Evolutionary conservation across 2,888 invertebrate species (phyloP).

Genomic region (Sthenelais limicola): DNA sequence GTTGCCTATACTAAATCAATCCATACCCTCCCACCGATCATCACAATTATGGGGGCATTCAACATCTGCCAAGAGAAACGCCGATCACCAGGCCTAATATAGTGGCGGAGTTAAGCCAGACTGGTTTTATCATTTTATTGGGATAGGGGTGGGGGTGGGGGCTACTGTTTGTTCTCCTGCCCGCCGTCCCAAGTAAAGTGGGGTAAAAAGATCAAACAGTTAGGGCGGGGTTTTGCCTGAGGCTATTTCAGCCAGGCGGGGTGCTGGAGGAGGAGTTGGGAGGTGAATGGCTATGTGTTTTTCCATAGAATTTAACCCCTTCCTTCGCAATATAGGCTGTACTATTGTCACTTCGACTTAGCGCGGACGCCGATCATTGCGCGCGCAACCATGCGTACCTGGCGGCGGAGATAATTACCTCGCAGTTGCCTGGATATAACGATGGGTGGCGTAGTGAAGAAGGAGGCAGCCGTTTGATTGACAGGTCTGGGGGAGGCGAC

Average conservation of each 20-base stretch:
- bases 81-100: slow-evolving; percentile 14
- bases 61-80: slow-evolving; percentile 33
- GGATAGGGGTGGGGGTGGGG: slow-evolving; percentile 24
- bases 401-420: slow-evolving; percentile 21
- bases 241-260: not conserved
- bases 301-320: no score
- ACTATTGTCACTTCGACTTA: slow-evolving; percentile 30
- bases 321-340: no score
- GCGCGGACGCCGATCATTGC: slow-evolving; percentile 7
- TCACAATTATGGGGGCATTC: slow-evolving; percentile 30
- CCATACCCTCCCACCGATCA: slow-evolving; percentile 25
- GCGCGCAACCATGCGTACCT: not conserved
- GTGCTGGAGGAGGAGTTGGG: not conserved
- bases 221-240: slow-evolving; percentile 16
- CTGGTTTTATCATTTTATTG: slow-evolving; percentile 29
- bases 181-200: not conserved
- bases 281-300: no score
- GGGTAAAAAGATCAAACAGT: slow-evolving; percentile 36
- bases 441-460: not conserved
- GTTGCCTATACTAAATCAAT: slow-evolving; percentile 31
- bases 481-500: no score
- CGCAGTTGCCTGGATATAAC: not conserved
- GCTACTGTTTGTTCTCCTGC: no score
- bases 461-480: no score
- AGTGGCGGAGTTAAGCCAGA: no score